Conservation (phyloP, 2,113 vertebrate species). For the Donacobius atricapilla region DNA sequence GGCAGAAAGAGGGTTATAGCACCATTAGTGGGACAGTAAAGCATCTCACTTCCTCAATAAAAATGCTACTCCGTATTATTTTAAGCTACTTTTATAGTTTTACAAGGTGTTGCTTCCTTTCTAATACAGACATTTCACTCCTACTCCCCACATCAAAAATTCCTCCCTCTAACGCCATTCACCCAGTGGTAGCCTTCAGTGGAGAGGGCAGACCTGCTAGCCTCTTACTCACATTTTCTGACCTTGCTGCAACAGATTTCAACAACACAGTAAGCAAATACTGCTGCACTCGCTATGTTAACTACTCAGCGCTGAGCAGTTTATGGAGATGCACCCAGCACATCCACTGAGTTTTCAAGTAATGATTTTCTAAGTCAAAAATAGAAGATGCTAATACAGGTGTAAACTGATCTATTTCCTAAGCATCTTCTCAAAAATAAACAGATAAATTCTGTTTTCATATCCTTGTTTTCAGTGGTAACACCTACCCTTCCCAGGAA, state of each 20-base stretch:
- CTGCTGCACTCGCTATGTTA: not conserved
- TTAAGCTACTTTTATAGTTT: slow-evolving; percentile 57
- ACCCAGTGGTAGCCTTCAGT: not conserved
- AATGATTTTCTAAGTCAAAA: not conserved
- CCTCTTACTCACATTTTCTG: not conserved
- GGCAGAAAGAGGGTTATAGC: slow-evolving; percentile 3
- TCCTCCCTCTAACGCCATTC: not conserved
- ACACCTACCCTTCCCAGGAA: not conserved
- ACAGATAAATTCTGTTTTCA: not conserved
- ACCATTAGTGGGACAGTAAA: slow-evolving; percentile 49
- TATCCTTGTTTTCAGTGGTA: not conserved
- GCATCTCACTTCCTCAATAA: slow-evolving; percentile 50
- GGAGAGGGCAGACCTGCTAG: not conserved
- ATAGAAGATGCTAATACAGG: not conserved
- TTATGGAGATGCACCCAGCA: not conserved
- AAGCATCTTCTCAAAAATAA: not conserved
- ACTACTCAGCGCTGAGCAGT: not conserved
- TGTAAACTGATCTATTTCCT: not conserved
- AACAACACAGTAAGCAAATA: not conserved
- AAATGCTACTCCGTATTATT: slow-evolving; percentile 34
- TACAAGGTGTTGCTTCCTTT: slow-evolving; percentile 55
- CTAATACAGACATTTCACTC: slow-evolving; percentile 8
- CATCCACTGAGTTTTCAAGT: not conserved
- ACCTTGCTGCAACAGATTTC: not conserved
- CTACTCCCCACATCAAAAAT: not conserved